phyloP scores from a whole-genome alignment of 2,888 invertebrate genomes.

The Troides oblongomaculatus region DNA sequence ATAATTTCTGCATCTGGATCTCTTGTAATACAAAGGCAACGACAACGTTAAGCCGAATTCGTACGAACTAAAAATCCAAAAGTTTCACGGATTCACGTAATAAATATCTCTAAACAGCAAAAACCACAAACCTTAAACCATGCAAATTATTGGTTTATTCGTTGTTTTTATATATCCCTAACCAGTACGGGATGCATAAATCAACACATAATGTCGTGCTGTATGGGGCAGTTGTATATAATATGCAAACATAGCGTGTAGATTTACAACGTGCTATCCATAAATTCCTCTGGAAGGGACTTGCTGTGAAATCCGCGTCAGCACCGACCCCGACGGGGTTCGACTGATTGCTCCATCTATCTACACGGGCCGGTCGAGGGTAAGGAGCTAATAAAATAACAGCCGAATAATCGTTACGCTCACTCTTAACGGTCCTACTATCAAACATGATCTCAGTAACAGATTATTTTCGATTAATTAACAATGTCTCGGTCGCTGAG shows the following conservation, averaged over 20 bases:
- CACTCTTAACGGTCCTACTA: constrained; percentile 38
- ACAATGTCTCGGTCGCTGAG: background rate
- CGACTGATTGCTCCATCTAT: constrained; percentile 74
- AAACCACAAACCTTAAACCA: background rate
- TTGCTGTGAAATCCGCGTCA: constrained; percentile 63
- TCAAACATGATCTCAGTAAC: constrained; percentile 33
- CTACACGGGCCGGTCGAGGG: constrained; percentile 53
- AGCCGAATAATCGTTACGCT: constrained; percentile 54
- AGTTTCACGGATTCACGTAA: no score
- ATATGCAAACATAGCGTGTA: constrained; percentile 57
- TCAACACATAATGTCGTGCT: constrained; percentile 33
- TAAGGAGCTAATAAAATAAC: constrained; percentile 64
- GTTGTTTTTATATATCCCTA: constrained; percentile 7
- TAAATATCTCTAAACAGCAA: background rate
- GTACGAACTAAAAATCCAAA: no score
- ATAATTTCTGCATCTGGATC: no score
- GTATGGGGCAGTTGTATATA: constrained; percentile 38
- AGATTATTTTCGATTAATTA: constrained; percentile 23
- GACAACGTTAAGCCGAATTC: no score
- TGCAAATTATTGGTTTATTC: background rate
- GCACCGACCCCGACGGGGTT: constrained; percentile 57
- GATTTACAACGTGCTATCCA: constrained; percentile 71
- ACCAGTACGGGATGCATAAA: constrained; percentile 19
- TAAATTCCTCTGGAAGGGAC: constrained; percentile 63
- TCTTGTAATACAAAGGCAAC: no score